Conservation (phyloP, 2,888 invertebrate genomes). For the Rhorus exstirpatorius region DNA sequence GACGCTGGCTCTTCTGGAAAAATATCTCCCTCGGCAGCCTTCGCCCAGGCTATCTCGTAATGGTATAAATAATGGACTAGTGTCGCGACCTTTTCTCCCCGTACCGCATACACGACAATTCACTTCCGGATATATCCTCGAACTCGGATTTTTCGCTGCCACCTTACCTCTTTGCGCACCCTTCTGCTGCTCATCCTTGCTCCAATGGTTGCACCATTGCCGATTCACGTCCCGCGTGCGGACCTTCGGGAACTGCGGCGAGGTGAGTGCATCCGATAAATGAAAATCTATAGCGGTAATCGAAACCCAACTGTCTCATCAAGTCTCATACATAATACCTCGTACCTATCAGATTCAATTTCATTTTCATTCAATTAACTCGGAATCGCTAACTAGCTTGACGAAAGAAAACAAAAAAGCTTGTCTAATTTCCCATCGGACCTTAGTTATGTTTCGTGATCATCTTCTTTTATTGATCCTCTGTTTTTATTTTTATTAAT, state of each 20-base stretch:
- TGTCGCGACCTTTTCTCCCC: slow-evolving; percentile 50
- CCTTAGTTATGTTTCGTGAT: too few species aligned
- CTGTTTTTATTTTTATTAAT: too few species aligned
- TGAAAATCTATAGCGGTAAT: slow-evolving; percentile 32
- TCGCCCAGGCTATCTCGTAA: slow-evolving; percentile 54
- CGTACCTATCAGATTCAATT: not conserved
- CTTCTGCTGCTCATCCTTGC: not conserved
- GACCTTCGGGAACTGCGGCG: slow-evolving; percentile 22
- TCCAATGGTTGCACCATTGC: not conserved
- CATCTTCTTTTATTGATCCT: too few species aligned
- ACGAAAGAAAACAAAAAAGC: too few species aligned
- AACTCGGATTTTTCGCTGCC: slow-evolving; percentile 25
- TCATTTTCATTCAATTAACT: too few species aligned
- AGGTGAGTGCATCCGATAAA: slow-evolving; percentile 39
- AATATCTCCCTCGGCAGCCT: slow-evolving; percentile 53
- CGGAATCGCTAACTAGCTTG: too few species aligned
- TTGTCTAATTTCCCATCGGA: too few species aligned
- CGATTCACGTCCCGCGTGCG: not conserved
- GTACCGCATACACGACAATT: slow-evolving; percentile 61
- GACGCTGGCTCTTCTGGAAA: slow-evolving; percentile 32
- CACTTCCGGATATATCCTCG: slow-evolving; percentile 54
- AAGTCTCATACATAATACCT: not conserved
- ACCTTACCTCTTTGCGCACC: not conserved
- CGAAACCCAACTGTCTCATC: not conserved
- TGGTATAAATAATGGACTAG: slow-evolving; percentile 67